phyloP scores from a whole-genome alignment of 2,888 invertebrate genomes.

The Pseudolycoriella hygida region DNA sequence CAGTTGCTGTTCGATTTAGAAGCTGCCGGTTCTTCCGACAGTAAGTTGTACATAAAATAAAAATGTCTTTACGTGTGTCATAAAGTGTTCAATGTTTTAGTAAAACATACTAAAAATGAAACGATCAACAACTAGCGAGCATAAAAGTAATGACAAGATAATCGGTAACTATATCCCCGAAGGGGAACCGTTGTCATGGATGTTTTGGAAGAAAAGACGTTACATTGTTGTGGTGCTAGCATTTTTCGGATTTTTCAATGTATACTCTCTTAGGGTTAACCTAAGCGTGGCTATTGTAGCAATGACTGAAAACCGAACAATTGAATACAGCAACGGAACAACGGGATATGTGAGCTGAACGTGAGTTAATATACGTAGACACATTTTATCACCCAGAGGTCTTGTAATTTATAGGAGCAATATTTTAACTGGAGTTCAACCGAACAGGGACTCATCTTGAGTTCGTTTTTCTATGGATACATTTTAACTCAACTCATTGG shows the following conservation, averaged over 20 bases:
- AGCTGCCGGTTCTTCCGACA: no score
- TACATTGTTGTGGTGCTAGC: conserved; percentile 59
- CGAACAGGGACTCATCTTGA: conserved; percentile 59
- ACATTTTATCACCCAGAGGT: neutral
- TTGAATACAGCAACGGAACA: conserved; percentile 43
- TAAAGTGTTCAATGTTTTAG: no score
- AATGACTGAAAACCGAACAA: conserved; percentile 60
- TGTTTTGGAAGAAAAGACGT: conserved; percentile 55
- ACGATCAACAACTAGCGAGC: no score
- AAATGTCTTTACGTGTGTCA: no score
- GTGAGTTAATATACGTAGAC: neutral
- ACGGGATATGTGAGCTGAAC: conserved; percentile 33
- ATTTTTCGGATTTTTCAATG: conserved; percentile 72
- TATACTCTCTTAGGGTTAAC: conserved; percentile 70
- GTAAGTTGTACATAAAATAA: no score
- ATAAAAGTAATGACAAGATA: no score
- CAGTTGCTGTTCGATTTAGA: no score
- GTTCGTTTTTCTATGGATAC: conserved; percentile 83
- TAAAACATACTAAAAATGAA: no score
- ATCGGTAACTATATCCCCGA: conserved; percentile 1
- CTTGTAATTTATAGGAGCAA: conserved; percentile 31
- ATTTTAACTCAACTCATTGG: conserved; percentile 68
- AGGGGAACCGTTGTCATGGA: conserved; percentile 32
- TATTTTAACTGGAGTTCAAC: conserved; percentile 69
- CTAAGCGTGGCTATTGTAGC: conserved; percentile 86